These are phyloP conservation scores for Rhynchotus rufescens DNA, from an alignment of 2,797 vertebrate species.

Conservation along the genomic window DNA sequence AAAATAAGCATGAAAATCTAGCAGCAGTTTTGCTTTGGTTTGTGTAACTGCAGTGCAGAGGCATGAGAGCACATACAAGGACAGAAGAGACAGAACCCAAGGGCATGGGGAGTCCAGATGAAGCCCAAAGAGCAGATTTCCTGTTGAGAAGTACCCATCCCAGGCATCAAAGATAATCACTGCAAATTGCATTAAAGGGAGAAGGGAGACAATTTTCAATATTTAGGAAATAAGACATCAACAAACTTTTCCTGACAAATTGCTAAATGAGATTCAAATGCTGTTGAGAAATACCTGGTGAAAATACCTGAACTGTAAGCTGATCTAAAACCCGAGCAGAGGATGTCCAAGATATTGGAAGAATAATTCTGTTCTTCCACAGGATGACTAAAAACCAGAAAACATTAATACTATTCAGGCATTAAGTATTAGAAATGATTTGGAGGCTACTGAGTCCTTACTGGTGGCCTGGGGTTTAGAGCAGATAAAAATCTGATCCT, in stretches of 20 bases:
- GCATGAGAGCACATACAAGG: background rate
- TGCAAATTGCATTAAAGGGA: conserved; percentile 10
- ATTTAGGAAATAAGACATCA: background rate
- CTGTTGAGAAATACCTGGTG: background rate
- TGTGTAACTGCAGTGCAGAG: background rate
- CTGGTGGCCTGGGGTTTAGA: conserved; percentile 39
- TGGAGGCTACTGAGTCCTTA: background rate
- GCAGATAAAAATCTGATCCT: conserved; percentile 63
- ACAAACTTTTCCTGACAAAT: background rate
- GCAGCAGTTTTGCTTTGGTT: conserved; percentile 5
- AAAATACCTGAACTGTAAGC: background rate
- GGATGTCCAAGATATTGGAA: background rate
- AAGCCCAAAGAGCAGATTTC: conserved; percentile 1
- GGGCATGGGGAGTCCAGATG: background rate
- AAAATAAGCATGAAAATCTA: background rate
- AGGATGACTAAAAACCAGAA: background rate
- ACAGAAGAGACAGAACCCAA: background rate
- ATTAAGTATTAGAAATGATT: conserved; percentile 25
- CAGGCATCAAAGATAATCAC: background rate
- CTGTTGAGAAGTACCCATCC: background rate
- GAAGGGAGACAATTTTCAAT: background rate
- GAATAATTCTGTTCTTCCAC: background rate
- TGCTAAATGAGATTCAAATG: background rate
- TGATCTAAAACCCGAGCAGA: background rate
- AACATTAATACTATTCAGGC: background rate